Evolutionary conservation across 2,888 invertebrate genomes (phyloP), one percentile per base, ranked within the genome.

Genomic region (Thysanoteuthis rhombus): DNA sequence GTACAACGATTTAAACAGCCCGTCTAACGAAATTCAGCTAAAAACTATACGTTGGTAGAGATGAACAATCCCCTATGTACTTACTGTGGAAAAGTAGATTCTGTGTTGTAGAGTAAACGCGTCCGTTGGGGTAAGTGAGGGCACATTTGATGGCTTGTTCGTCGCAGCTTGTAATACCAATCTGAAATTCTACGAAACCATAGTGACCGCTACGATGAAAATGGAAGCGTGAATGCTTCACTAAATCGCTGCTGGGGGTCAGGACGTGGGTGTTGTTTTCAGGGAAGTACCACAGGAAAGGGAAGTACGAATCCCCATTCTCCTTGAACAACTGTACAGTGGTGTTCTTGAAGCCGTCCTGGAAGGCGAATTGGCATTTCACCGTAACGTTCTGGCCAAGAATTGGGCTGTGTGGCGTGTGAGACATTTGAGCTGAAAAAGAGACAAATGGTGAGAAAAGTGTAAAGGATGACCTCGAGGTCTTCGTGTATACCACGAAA

Each of bases 341-440:
- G 40, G 91, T 91, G 39, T 91, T 42, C 12, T 91, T 91, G 91
- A 91, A 91, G 39, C 42, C 91, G 42, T 36, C 91, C 91, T 39
- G 42, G 39, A 91, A 91, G 22, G 91, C 91, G n/a, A 91, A 91
- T 39, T 91, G 40, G 42, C 91, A 91, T 39, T 91, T 91, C 16
- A 91, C 91, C 32, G 91, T 91, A 28, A 91, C 91, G 32, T 91
- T 91, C 91, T 91, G 91, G n/a, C 42, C 42, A 40, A 91, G 91
- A 39, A 40, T 91, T 22, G 91, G 91, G 28, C 42, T 91, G 75
- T 75, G 75, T 12, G 91, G 91, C 28, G 42, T 32, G 39, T 91
- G 42, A 5, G 91, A 91, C 91, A 91, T 40, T 39, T 91, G 91
- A 28, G 91, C 91, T 91, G 91, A 40, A 91, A 91, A 32, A 40